Evolutionary conservation across 2,113 vertebrate species (phyloP), one percentile per base, ranked within the genome.

Genomic region (Burhinus bistriatus): DNA sequence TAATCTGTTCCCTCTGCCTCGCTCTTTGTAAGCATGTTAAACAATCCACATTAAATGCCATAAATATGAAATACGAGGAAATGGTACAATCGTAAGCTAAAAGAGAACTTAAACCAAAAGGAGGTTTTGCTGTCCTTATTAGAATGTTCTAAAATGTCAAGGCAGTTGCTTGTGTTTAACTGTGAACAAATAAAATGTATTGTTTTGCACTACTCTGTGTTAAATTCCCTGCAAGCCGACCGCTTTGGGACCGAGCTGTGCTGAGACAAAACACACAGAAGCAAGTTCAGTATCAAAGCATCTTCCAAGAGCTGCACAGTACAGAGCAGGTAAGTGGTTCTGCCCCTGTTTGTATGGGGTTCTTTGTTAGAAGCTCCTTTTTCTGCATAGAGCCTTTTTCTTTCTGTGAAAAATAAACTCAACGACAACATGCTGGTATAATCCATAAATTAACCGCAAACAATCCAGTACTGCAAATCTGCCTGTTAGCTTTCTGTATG

Each of bases 91-190:
- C 99, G 78, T 98, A 98, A 98, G 98, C 97, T 97, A 98, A 98
- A 57, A 96, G 96, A 97, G 97, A 98, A 97, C 87, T 87, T 96
- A 96, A 97, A 96, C 97, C 97, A 96, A 97, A 97, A 96, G 96
- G 96, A 97, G 96, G 94, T 98, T 97, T 97, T 97, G 98, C 97
- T 97, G 98, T 98, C 98, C 96, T 97, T 97, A 98, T 98, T 98
- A 98, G 98, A 98, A 98, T 97, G 98, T 98, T 98, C 98, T 98
- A 97, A 98, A 98, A 98, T 95, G 97, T 98, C 98, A 98, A 98
- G 98, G 99, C 99, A 98, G 98, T 99, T 99, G 99, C 99, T 99
- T 99, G 99, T 99, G 99, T 99, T 99, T 99, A 99, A 99, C 99
- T 99, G 99, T 99, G 99, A 99, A 99, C 99, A 99, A 99, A 99